These are phyloP conservation scores for Ornithoptera priamus DNA, from an alignment of 2,888 invertebrate genomes.

Conservation along the genomic window DNA sequence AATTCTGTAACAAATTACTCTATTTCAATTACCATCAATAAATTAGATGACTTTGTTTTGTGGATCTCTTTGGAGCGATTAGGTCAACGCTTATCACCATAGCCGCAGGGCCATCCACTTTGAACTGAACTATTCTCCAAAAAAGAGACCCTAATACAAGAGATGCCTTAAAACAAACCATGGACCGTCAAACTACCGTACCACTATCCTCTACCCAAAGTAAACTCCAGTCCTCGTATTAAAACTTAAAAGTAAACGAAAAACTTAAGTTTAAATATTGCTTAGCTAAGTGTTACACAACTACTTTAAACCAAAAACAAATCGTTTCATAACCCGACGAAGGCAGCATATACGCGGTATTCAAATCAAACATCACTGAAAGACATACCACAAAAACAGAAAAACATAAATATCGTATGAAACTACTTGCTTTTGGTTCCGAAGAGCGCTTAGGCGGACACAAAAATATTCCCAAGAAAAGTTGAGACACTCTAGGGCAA, in stretches of 20 bases:
- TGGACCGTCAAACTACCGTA: slow-evolving; percentile 6
- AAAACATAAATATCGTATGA: not conserved
- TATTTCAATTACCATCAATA: slow-evolving; percentile 72
- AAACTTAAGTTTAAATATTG: slow-evolving; percentile 46
- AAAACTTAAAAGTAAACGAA: slow-evolving; percentile 34
- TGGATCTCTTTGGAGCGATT: slow-evolving; percentile 62
- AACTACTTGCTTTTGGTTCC: slow-evolving; percentile 12
- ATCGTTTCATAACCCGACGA: not conserved
- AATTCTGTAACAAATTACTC: slow-evolving; percentile 68
- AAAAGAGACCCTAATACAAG: slow-evolving; percentile 3
- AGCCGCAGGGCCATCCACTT: slow-evolving; percentile 17
- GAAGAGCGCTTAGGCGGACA: slow-evolving; percentile 28
- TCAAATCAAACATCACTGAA: not conserved
- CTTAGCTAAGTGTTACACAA: slow-evolving; percentile 64
- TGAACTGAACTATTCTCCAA: slow-evolving; percentile 21
- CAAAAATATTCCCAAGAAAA: not conserved
- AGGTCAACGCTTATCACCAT: slow-evolving; percentile 38
- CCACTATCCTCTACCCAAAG: not conserved
- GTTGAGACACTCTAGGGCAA: not conserved
- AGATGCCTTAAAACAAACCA: slow-evolving; percentile 4
- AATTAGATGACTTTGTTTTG: slow-evolving; percentile 70
- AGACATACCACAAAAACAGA: not conserved
- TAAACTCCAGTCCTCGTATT: not conserved
- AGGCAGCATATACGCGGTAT: not conserved
- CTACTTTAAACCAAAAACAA: slow-evolving; percentile 39